Percentiles rank a stretch among this genome's conserved stretches.
Evolutionary conservation across 2,888 invertebrate species (phyloP).

Genomic region (Troilus luridus): DNA sequence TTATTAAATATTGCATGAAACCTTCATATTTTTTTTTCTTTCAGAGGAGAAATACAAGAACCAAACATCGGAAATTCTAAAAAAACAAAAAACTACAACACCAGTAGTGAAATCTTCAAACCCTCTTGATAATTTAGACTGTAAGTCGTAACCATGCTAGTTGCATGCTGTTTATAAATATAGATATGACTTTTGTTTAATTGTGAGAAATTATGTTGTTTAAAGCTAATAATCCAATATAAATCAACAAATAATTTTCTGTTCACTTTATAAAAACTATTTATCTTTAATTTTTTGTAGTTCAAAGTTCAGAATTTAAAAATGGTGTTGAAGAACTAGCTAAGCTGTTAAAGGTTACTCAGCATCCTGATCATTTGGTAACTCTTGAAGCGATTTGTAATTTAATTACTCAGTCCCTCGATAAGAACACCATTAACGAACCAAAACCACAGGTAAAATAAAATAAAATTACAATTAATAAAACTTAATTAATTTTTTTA

Average conservation of each 20-base stretch:
- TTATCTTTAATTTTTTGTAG: conserved; percentile 70
- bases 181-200: background rate
- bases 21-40: conserved; percentile 67
- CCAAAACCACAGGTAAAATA: conserved; percentile 52
- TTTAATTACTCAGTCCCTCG: conserved; percentile 58
- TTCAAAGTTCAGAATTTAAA: conserved; percentile 86
- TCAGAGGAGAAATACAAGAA: conserved; percentile 80
- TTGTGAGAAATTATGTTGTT: too few relatives aligned
- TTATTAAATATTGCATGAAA: too few relatives aligned
- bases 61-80: conserved; percentile 75
- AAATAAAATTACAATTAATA: background rate
- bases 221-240: too few relatives aligned
- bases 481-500: too few relatives aligned
- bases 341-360: conserved; percentile 82
- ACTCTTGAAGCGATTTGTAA: conserved; percentile 79
- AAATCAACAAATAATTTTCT: background rate
- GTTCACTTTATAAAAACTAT: background rate
- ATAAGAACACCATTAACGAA: conserved; percentile 61
- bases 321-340: conserved; percentile 86
- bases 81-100: conserved; percentile 73
- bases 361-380: conserved; percentile 85
- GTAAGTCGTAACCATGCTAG: conserved; percentile 74
- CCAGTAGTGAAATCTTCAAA: conserved; percentile 85
- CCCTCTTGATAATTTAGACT: conserved; percentile 88
- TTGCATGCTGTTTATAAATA: background rate